phyloP scores from a whole-genome alignment of 2,113 vertebrate genomes.

The Bujurquina vittata region DNA sequence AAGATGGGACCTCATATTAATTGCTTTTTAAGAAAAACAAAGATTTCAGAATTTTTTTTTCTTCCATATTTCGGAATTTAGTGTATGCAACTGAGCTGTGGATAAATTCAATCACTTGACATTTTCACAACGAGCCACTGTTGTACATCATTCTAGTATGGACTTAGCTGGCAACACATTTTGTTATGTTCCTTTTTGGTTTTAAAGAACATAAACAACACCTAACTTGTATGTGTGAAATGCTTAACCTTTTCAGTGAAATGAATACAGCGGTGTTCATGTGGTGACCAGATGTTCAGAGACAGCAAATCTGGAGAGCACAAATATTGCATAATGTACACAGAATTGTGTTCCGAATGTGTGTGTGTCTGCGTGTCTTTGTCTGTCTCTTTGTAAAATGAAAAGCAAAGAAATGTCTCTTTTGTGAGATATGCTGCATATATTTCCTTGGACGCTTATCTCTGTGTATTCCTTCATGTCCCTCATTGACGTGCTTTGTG shows the following conservation, averaged over 20 bases:
- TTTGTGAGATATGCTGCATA: background rate
- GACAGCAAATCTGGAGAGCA: constrained; percentile 11
- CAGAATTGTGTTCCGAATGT: background rate
- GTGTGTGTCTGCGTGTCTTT: background rate
- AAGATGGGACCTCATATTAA: too few relatives aligned
- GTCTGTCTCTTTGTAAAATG: background rate
- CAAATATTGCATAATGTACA: constrained; percentile 56
- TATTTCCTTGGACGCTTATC: background rate
- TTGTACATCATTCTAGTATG: constrained; percentile 52
- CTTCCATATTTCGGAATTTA: background rate
- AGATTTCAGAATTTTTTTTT: background rate
- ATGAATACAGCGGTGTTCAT: constrained; percentile 57
- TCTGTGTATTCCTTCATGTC: constrained; percentile 3
- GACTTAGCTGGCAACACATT: constrained; percentile 23
- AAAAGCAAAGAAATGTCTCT: background rate
- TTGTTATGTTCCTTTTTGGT: constrained; percentile 72
- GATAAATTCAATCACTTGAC: constrained; percentile 42
- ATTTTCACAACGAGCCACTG: constrained; percentile 33
- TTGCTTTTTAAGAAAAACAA: background rate
- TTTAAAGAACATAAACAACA: constrained; percentile 77
- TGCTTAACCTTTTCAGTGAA: constrained; percentile 53
- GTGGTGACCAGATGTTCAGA: constrained; percentile 73
- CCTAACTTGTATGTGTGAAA: constrained; percentile 47
- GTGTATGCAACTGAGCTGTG: constrained; percentile 8
- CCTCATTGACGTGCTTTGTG: constrained; percentile 36